Base-by-base conservation (phyloP, 2,888 invertebrate genomes). In the Microchrysa polita region DNA sequence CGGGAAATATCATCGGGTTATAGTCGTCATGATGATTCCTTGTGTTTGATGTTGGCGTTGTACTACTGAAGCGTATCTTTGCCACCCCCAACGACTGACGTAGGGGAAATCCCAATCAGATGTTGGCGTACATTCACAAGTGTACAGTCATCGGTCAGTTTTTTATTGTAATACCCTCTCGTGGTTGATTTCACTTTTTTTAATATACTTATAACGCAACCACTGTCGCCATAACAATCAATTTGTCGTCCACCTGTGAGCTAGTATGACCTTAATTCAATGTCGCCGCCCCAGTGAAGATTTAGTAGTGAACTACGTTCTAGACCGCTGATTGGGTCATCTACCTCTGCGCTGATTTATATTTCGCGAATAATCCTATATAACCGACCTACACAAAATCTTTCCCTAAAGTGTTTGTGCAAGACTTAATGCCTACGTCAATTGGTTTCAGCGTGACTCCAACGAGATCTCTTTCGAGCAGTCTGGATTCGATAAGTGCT, bases 401-500 rank as follows among this genome's bases (percentile, higher is more conserved):
- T 55, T 18, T 18, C 9, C 2, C 4, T 2, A 34, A 5, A 34
- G 27, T 34, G 27, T 34, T 34, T 7, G 27, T 7, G 27, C 27
- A 1, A 22, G 18, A 12, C 9, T 67, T 22, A n/a, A 53, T 34
- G 27, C 27, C 27, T 34, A 34, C 27, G 27, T 77, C 18, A 76
- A 83, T 84, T 76, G 61, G 78, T 83, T 74, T 81, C 77, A 83
- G 82, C 77, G 82, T 81, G 73, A 79, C 82, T 48, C 61, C 71
- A 12, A 78, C 80, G n/a, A 76, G 74, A 73, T 40, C 67, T 10
- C 67, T 77, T 4, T 55, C 77, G 22, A 77, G 75, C 75, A 80
- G 79, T 65, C 80, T 81, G 77, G 80, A 81, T 75, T 78, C 77
- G 72, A 75, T 75, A 74, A 78, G 74, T 73, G 60, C 63, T 10